Conservation (phyloP, 2,113 vertebrate genomes). For the Pollimyrus isidori region DNA sequence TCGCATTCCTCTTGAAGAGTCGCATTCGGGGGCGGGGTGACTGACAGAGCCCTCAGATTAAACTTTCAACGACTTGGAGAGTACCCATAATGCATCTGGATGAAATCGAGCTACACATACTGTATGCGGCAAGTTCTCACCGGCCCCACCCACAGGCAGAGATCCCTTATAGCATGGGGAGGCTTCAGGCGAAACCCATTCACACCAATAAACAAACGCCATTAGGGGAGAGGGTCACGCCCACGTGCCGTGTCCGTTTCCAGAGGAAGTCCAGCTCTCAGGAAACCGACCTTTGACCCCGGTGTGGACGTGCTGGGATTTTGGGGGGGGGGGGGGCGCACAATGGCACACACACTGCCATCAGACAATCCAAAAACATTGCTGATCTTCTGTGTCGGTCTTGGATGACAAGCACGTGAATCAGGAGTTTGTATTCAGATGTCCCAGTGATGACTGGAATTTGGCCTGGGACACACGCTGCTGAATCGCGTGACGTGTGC, state of each 20-base stretch:
- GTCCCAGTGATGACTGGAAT: neutral
- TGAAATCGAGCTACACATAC: neutral
- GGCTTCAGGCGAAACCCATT: neutral
- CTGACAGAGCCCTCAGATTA: neutral
- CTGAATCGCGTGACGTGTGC: neutral
- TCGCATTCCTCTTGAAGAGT: neutral
- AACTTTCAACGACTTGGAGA: neutral
- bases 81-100: neutral
- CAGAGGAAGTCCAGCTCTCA: neutral
- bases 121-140: neutral
- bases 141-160: neutral
- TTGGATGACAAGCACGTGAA: neutral
- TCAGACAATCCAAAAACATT: constrained; percentile 24
- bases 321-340: neutral
- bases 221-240: neutral
- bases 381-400: neutral
- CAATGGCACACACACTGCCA: neutral
- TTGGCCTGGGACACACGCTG: constrained; percentile 20
- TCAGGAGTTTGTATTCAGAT: constrained; percentile 21
- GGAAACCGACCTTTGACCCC: neutral
- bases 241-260: neutral
- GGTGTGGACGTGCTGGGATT: neutral
- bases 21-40: neutral
- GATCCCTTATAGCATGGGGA: neutral
- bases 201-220: neutral